Conservation (phyloP, 2,888 invertebrate genomes). For the Carcina quercana region DNA sequence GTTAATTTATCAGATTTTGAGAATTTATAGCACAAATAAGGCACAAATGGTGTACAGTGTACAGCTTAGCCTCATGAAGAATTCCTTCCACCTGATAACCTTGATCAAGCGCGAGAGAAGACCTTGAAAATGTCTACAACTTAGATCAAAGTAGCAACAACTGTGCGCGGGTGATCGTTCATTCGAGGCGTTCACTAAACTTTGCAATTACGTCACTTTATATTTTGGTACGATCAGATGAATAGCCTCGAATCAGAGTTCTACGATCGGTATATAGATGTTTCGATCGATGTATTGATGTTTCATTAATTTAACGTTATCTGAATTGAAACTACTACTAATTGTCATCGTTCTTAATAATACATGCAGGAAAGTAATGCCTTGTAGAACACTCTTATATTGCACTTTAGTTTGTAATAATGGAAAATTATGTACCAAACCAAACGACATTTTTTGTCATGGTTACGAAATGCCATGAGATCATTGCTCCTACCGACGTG, state of each 20-base stretch:
- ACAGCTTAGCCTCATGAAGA: too few relatives aligned
- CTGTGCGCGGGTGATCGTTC: constrained; percentile 41
- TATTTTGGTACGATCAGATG: constrained; percentile 51
- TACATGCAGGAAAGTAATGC: background rate
- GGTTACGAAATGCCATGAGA: constrained; percentile 26
- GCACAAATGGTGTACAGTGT: too few relatives aligned
- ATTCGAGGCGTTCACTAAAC: constrained; percentile 63
- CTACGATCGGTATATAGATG: constrained; percentile 42
- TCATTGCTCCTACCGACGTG: constrained; percentile 45
- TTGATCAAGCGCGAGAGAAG: constrained; percentile 49
- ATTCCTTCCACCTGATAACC: constrained; percentile 48
- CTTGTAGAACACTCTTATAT: background rate
- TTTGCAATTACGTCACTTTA: constrained; percentile 60
- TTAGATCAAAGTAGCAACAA: constrained; percentile 33
- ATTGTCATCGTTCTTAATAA: too few relatives aligned
- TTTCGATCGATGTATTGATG: constrained; percentile 8
- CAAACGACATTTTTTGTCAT: too few relatives aligned
- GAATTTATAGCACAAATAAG: too few relatives aligned
- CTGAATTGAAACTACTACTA: too few relatives aligned
- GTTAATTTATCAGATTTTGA: too few relatives aligned
- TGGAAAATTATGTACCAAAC: too few relatives aligned
- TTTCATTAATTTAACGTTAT: background rate
- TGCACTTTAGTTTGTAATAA: too few relatives aligned
- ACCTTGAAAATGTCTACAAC: constrained; percentile 53
- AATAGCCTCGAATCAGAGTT: constrained; percentile 48